Base-by-base conservation (phyloP, 2,113 vertebrate species). In the Pangasianodon hypophthalmus region DNA sequence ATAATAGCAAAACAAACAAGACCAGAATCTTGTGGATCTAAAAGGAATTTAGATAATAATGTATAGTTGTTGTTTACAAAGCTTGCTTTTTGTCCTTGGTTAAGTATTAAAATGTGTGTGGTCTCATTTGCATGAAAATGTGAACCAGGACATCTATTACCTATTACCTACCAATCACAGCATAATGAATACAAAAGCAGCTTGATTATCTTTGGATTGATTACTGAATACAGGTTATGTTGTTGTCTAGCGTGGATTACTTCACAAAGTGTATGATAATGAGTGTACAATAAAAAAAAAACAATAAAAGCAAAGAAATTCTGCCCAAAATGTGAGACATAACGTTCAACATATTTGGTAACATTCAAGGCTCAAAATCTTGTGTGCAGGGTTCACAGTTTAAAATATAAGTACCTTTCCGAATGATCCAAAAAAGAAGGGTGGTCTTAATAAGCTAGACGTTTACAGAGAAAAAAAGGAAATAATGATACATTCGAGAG, bases 331-430 rank as follows among this genome's bases (percentile, higher is more conserved):
- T 75, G 19, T 73, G 21, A 87, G 48, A 54, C 32, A 29, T 56
- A 87, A 24, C 69, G 48, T 56, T 87, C 69, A 37, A 75, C 50
- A 73, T 73, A 87, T 87, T 26, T 64, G 69, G 46, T 32, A 84
- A 88, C 88, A 88, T 88, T 88, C 88, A 84, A 88, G 88, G 67
- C 88, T 73, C 64, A 75, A 88, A 84, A 84, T 88, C 58, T 64
- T 37, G 44, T 50, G 87, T 88, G 87, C 82, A 75, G 67, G 19
- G 37, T 89, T 89, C 88, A 89, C 88, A 89, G 88, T 85, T 83
- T 89, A 89, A 85, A 62, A 84, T 48, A 89, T 71, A 82, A 73
- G 87, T 88, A 88, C 41, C n/a, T 88, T 88, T 80, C 41, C n/a
- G 50, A 88, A 75, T 44, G 29, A 69, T 84, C 60, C 41, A 85